Base-by-base conservation (phyloP, 1,140 invertebrate species). In the Drosophila trapezifrons region DNA sequence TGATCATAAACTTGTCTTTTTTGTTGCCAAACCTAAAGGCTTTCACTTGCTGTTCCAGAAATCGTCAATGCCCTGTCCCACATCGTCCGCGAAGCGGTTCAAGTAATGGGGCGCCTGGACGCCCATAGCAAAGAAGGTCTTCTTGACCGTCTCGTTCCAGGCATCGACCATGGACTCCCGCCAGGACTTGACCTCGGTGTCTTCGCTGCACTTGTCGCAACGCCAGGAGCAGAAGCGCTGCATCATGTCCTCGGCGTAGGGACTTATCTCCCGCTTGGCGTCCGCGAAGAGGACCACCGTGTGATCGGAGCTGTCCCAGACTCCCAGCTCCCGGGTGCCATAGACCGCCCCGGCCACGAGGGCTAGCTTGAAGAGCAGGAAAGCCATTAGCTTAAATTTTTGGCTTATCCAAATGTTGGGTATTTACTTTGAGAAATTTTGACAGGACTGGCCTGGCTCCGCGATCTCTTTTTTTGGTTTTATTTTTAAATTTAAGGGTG, bases 131-230 rank as follows among this genome's bases (percentile, higher is more conserved):
- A 13, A 2, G 10, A 76, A 76, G 12, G 12, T 37, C 17, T 47
- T 66, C 54, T 76, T 76, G 7, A 76, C 18, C 8, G 74, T 45
- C 4, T 69, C 74, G 18, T 76, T 76, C 74, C 73, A 77, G 17
- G 63, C 74, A 56, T 77, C 74, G 2, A 60, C 42, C 42, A 46
- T 37, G 12, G 73, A 35, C 10, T 77, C 74, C n/a, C 38, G 63
- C 63, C 73, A 77, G 13, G 63, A 55, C 29, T 69, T 77, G 2
- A 38, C 27, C n/a, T 54, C 15, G 4, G 10, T 17, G 5, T 32
- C 17, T 5, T 9, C 5, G 5, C 46, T 20, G 42, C 54, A 54
- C 3, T 38, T 54, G 4, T 56, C 47, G 47, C 55, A 60, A 0
- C 52, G 43, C 64, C 46, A 69, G 42, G 43, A 40, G 32, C 73